Base-by-base conservation (phyloP, 2,888 invertebrate genomes). In the Drosophila greeni region DNA sequence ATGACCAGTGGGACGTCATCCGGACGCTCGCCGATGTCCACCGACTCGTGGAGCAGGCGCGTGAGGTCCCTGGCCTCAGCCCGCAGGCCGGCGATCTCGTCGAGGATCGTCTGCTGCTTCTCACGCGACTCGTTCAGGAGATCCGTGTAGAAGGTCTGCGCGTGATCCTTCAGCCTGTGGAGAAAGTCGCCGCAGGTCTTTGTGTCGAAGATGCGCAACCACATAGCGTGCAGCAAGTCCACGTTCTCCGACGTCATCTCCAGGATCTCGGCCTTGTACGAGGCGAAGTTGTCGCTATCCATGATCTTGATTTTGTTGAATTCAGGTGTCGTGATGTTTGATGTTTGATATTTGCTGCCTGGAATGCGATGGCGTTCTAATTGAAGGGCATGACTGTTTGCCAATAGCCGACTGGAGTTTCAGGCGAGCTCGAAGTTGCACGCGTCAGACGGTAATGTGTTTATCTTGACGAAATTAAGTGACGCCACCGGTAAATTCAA, bases 71-170 rank as follows among this genome's bases (percentile, higher is more conserved):
- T 71, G 0, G 86, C 86, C 42, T 89, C 89, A 0, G 70, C 72
- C 4, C 75, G 73, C 2, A 89, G 65, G 4, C 76, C 84, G 14
- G 53, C 90, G 33, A 94, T 92, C 73, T 91, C 90, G 14, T 94
- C 90, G 2, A 80, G 85, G 26, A 90, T 89, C 14, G 92, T 88
- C 60, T 92, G 91, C 34, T 90, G 89, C 40, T 90, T 77, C 2
- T 75, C 73, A 5, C 66, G 87, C 0, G 93, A 92, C 81, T 94
- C 94, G 0, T 87, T 86, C 14, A 92, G 88, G 71, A 94, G 91
- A 72, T 93, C 93, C 2, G 89, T 86, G 70, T 92, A 92, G 3
- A 92, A 88, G 11, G 91, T 90, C 74, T 91, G 89, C 24, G 91
- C 90, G 62, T 88, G 88, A 12, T 84, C 84, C 2, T 77, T 69